Evolutionary conservation across 2,888 invertebrate genomes (phyloP).

Genomic region (Protonemura montana): DNA sequence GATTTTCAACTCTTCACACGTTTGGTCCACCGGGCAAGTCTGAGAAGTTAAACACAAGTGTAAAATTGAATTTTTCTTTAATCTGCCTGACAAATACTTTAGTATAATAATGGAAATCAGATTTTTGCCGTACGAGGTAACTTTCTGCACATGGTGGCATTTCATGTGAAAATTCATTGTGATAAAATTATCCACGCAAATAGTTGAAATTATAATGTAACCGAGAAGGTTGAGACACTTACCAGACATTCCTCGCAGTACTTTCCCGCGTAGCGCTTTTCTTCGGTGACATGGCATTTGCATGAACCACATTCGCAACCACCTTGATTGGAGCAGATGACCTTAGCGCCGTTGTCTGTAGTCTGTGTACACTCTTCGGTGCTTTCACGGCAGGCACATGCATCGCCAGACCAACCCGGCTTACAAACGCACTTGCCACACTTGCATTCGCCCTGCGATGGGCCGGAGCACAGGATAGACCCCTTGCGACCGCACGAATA

Average conservation of each 20-base stretch:
- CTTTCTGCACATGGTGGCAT: too few relatives aligned
- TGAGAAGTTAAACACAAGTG: constrained; percentile 52
- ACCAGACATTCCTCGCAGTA: constrained; percentile 79
- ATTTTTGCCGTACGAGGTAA: too few relatives aligned
- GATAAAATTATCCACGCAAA: too few relatives aligned
- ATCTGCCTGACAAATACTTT: constrained; percentile 38
- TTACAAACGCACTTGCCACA: constrained; percentile 73
- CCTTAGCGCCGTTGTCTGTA: constrained; percentile 56
- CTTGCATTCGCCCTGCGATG: constrained; percentile 69
- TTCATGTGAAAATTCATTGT: too few relatives aligned
- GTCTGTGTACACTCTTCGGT: constrained; percentile 60
- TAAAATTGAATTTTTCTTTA: background rate
- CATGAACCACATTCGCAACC: constrained; percentile 76
- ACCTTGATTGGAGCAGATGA: constrained; percentile 71
- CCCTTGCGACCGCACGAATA: constrained; percentile 70
- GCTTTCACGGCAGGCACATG: constrained; percentile 69
- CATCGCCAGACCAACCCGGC: constrained; percentile 66
- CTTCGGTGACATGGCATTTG: constrained; percentile 63
- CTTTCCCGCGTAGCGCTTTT: constrained; percentile 63
- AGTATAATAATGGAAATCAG: too few relatives aligned
- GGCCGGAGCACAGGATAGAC: constrained; percentile 63
- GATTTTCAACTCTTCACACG: constrained; percentile 72
- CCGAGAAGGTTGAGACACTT: constrained; percentile 45
- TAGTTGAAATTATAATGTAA: too few relatives aligned
- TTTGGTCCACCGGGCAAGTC: constrained; percentile 68